Percentiles rank a stretch among this genome's conserved stretches.
Conservation (phyloP, 2,888 invertebrate genomes). For the Luffia ferchaultella region DNA sequence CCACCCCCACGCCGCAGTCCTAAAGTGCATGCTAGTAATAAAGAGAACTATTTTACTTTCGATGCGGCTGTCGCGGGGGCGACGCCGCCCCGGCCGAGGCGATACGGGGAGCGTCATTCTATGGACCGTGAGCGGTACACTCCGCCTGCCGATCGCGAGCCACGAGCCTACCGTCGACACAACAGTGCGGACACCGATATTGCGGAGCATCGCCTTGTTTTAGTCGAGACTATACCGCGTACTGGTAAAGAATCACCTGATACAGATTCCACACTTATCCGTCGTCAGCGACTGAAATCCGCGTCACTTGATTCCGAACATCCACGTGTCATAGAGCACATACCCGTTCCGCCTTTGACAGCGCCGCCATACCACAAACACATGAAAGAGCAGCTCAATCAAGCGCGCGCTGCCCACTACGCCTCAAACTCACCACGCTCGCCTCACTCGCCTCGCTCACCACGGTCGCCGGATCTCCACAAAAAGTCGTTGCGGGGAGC, state of each 20-base stretch:
- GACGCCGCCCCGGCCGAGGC: slow-evolving; percentile 30
- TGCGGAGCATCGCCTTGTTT: neutral
- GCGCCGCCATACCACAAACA: slow-evolving; percentile 27
- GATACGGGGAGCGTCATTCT: slow-evolving; percentile 50
- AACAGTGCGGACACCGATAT: slow-evolving; percentile 51
- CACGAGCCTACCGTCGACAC: slow-evolving; percentile 41
- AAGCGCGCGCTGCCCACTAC: slow-evolving; percentile 38
- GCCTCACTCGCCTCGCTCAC: slow-evolving; percentile 16
- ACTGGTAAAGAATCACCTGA: slow-evolving; percentile 8
- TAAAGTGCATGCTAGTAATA: slow-evolving; percentile 47
- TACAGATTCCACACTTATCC: slow-evolving; percentile 40
- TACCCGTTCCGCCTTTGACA: slow-evolving; percentile 60
- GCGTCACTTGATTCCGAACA: slow-evolving; percentile 66
- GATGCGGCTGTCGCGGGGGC: slow-evolving; percentile 35
- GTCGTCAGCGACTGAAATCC: slow-evolving; percentile 60
- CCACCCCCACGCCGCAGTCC: slow-evolving; percentile 42
- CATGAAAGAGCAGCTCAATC: slow-evolving; percentile 59
- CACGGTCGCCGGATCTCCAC: slow-evolving; percentile 40
- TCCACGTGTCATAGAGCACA: slow-evolving; percentile 66
- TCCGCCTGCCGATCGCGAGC: slow-evolving; percentile 48
- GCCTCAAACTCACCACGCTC: slow-evolving; percentile 1
- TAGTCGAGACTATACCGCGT: neutral
- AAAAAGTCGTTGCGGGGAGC: slow-evolving; percentile 49
- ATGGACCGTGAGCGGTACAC: slow-evolving; percentile 49
- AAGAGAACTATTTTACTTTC: slow-evolving; percentile 56